phyloP scores from a whole-genome alignment of 2,113 vertebrate genomes.

The Oxyruncus cristatus region DNA sequence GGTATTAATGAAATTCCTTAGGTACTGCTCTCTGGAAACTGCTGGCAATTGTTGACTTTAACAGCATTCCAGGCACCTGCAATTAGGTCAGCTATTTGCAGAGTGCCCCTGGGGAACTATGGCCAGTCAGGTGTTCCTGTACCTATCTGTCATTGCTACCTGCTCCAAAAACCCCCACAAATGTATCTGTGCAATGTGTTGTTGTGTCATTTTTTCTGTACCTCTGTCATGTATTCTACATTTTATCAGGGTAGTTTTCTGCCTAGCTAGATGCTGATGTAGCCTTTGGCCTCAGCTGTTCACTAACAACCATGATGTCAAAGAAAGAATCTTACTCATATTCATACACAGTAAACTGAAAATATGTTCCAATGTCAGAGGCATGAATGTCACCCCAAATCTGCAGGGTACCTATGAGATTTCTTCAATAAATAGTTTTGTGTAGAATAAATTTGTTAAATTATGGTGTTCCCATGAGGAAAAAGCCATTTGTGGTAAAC shows the following conservation, averaged over 20 bases:
- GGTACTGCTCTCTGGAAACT: neutral
- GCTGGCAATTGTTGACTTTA: neutral
- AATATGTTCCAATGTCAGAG: neutral
- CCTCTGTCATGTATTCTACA: neutral
- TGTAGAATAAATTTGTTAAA: neutral
- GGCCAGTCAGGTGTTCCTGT: slow-evolving; percentile 19
- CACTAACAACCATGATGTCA: neutral
- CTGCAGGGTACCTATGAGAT: neutral
- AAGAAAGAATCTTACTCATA: neutral
- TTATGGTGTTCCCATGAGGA: neutral
- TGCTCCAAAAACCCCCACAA: neutral
- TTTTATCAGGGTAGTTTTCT: neutral
- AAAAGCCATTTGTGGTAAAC: neutral
- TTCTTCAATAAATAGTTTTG: neutral
- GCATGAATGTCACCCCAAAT: neutral
- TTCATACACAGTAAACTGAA: neutral
- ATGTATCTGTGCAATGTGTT: neutral
- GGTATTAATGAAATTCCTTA: neutral
- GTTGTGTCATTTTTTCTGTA: neutral
- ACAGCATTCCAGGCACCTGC: neutral
- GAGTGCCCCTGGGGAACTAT: neutral
- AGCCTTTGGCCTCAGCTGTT: neutral
- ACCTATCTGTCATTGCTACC: neutral
- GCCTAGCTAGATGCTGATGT: neutral
- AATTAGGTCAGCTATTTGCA: slow-evolving; percentile 56